Percentiles rank a stretch among this genome's conserved stretches.
Conservation (phyloP, 2,113 vertebrate species). For the Mustelus asterias region DNA sequence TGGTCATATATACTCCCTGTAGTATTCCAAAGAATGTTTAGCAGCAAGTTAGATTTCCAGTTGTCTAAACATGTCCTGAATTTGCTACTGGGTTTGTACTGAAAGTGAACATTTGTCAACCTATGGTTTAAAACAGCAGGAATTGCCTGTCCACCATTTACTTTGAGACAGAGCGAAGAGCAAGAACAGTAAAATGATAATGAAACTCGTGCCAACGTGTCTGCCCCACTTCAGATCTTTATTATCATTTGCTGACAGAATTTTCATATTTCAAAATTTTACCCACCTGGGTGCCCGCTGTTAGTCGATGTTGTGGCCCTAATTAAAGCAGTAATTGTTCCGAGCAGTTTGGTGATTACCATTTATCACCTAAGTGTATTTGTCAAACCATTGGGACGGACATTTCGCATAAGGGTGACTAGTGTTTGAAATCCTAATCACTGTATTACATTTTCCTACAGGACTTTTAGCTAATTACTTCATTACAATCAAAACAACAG, state of each 20-base stretch:
- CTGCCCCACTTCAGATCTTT: not conserved
- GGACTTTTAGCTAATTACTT: conserved; percentile 37
- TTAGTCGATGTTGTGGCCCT: not conserved
- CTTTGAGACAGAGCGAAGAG: not conserved
- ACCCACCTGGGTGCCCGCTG: not conserved
- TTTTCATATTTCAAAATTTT: conserved; percentile 11
- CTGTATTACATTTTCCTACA: conserved; percentile 36
- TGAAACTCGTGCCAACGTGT: not conserved
- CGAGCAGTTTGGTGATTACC: conserved; percentile 24
- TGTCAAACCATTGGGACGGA: conserved; percentile 35
- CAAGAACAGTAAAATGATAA: not conserved
- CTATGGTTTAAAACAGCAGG: not conserved
- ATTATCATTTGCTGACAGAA: conserved; percentile 8
- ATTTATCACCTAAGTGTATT: conserved; percentile 35
- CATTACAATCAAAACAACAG: conserved; percentile 37
- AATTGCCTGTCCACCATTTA: not conserved
- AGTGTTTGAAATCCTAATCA: conserved; percentile 37
- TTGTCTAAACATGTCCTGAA: not conserved
- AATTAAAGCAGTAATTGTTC: conserved; percentile 29
- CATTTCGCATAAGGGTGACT: conserved; percentile 27
- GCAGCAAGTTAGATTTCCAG: not conserved
- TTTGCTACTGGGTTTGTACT: not conserved
- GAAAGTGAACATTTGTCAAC: not conserved
- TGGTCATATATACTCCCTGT: not conserved
- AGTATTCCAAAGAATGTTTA: not conserved